Conservation (phyloP, 2,888 invertebrate genomes). For the Pyrocoelia pectoralis region DNA sequence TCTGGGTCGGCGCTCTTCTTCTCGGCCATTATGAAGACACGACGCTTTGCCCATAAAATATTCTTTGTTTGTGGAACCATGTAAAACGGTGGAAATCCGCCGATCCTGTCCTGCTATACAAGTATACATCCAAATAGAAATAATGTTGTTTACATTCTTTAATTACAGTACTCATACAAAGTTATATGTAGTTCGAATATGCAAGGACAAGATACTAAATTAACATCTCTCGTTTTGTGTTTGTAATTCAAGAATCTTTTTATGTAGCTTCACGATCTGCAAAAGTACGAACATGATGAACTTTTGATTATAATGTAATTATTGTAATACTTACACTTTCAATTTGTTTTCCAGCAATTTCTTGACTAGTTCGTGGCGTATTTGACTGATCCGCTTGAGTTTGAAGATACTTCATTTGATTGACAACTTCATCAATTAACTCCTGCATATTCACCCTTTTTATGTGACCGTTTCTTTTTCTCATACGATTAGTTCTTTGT, state of each 20-base stretch:
- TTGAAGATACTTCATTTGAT: conserved; percentile 55
- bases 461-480: conserved; percentile 39
- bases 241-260: conserved; percentile 55
- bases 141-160: too few relatives aligned
- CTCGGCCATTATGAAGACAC: too few relatives aligned
- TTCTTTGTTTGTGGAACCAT: too few relatives aligned
- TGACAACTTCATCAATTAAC: conserved; percentile 56
- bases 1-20: too few relatives aligned
- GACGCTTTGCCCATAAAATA: too few relatives aligned
- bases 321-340: conserved; percentile 61
- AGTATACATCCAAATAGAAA: too few relatives aligned
- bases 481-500: background rate
- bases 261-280: conserved; percentile 67
- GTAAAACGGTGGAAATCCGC: too few relatives aligned
- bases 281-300: conserved; percentile 44
- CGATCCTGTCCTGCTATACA: too few relatives aligned
- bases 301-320: conserved; percentile 3
- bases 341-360: conserved; percentile 65
- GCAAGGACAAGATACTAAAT: too few relatives aligned
- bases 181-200: too few relatives aligned
- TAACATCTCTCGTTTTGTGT: conserved; percentile 16
- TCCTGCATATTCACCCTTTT: conserved; percentile 59
- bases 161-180: too few relatives aligned
- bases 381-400: conserved; percentile 45
- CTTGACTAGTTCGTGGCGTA: conserved; percentile 65